Conservation (phyloP, 2,888 invertebrate species). For the Boloria selene region DNA sequence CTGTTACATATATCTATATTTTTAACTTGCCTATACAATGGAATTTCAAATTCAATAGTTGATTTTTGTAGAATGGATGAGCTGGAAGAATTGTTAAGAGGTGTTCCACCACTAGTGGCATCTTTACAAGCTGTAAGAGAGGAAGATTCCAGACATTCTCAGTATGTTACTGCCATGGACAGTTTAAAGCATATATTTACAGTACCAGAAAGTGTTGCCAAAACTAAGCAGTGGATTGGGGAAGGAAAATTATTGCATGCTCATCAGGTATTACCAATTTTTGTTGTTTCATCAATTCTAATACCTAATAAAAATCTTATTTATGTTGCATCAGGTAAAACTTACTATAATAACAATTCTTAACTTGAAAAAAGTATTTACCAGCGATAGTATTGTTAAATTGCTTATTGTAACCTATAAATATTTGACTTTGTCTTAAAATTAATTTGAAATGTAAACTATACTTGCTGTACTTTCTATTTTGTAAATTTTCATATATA, state of each 20-base stretch:
- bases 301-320: no score
- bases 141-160: conserved; percentile 97
- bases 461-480: background rate
- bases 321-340: no score
- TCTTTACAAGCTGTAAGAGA: conserved; percentile 93
- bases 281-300: background rate
- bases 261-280: conserved; percentile 85
- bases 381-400: no score
- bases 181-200: conserved; percentile 99
- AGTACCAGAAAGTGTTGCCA: conserved; percentile 97
- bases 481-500: background rate
- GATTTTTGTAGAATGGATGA: conserved; percentile 84
- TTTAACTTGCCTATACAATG: no score
- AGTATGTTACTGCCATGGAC: conserved; percentile 98
- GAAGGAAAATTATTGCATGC: conserved; percentile 97
- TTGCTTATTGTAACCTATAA: no score
- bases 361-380: background rate
- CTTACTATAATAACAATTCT: background rate
- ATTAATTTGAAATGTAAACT: no score
- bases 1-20: no score
- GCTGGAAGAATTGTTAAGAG: conserved; percentile 87
- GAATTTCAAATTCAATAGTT: background rate
- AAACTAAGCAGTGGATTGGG: conserved; percentile 95
- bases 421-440: no score
- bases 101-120: conserved; percentile 90